phyloP scores from a whole-genome alignment of 2,113 vertebrate species.

The Thunnus maccoyii region DNA sequence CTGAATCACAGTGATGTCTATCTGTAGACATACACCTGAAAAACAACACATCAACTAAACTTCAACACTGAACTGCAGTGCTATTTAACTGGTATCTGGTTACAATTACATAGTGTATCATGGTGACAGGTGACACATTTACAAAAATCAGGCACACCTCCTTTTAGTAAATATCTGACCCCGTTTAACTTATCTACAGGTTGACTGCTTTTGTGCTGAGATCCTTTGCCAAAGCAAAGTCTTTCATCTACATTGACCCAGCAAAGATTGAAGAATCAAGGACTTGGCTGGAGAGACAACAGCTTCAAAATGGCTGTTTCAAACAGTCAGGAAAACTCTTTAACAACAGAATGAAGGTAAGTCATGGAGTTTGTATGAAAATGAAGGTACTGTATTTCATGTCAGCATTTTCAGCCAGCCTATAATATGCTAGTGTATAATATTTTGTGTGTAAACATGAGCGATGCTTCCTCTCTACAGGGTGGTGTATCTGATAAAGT shows the following conservation, averaged over 20 bases:
- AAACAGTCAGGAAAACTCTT: constrained; percentile 82
- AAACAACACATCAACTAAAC: no score
- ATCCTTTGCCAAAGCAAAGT: constrained; percentile 81
- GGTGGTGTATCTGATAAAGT: constrained; percentile 87
- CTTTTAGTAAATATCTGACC: background rate
- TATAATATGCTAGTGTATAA: background rate
- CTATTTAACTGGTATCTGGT: no score
- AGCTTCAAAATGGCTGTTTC: constrained; percentile 85
- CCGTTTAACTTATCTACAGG: constrained; percentile 71
- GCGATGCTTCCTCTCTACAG: constrained; percentile 66
- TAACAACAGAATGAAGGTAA: constrained; percentile 87
- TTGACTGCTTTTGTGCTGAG: constrained; percentile 88
- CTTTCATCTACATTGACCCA: constrained; percentile 80
- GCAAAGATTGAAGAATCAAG: constrained; percentile 55
- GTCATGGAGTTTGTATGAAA: no score
- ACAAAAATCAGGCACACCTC: no score
- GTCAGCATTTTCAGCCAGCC: background rate
- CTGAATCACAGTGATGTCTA: background rate
- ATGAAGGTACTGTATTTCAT: no score
- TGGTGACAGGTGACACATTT: no score
- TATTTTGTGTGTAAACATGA: no score
- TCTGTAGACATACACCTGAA: no score
- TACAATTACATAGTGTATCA: no score
- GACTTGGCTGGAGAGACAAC: constrained; percentile 81
- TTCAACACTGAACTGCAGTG: no score